A percentile compares a stretch with the other conserved stretches of the same genome.
phyloP scores from a whole-genome alignment of 2,888 invertebrate species.

The Melipona beecheii region DNA sequence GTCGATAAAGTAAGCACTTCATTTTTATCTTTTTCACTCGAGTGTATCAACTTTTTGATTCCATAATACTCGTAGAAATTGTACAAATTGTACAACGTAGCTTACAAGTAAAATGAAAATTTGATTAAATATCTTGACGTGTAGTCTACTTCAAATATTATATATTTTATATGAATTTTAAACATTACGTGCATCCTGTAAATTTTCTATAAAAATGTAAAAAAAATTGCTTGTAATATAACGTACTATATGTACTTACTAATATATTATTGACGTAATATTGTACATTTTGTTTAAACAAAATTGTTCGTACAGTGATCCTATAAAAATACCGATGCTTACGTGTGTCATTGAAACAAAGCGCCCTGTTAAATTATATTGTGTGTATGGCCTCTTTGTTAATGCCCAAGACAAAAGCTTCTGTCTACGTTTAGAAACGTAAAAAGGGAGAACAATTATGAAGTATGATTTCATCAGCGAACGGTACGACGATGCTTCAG shows the following conservation, averaged over 20 bases:
- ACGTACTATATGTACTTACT: neutral
- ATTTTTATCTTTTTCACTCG: neutral
- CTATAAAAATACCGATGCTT: neutral
- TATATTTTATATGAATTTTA: too few relatives aligned
- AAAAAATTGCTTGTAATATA: neutral
- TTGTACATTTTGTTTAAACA: neutral
- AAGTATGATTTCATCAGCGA: neutral
- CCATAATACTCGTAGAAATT: neutral
- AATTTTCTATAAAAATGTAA: too few relatives aligned
- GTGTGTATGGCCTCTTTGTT: neutral
- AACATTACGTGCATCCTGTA: too few relatives aligned
- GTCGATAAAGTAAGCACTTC: slow-evolving; percentile 80
- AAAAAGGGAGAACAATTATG: neutral
- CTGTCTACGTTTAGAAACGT: neutral
- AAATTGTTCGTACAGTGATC: neutral
- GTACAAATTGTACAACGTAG: neutral
- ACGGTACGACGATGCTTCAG: neutral
- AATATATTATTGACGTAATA: neutral
- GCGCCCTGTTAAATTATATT: too few relatives aligned
- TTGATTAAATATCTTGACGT: too few relatives aligned
- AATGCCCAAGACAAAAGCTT: neutral
- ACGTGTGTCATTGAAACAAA: neutral
- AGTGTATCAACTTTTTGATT: neutral
- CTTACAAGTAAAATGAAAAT: too few relatives aligned
- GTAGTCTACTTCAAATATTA: too few relatives aligned